phyloP scores from a whole-genome alignment of 37 sponge, comb jelly and placozoan genomes.

The Geodia barretti region DNA sequence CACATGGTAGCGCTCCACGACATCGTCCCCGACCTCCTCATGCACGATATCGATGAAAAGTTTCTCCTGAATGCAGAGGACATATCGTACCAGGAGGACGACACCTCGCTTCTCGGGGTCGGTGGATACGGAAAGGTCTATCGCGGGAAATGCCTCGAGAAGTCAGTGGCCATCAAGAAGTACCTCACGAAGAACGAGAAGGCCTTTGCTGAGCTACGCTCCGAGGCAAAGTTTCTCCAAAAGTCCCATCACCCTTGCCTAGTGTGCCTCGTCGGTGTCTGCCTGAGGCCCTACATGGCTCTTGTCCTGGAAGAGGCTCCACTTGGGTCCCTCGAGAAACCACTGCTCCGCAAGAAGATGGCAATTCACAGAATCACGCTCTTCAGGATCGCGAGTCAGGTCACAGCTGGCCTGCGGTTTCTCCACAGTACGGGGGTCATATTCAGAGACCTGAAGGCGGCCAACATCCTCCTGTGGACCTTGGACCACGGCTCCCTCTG shows the following conservation, averaged over 20 bases:
- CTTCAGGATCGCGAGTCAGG: conserved; percentile 79
- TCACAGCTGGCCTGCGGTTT: conserved; percentile 80
- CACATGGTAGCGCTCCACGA: conserved; percentile 62
- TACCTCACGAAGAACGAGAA: conserved; percentile 48
- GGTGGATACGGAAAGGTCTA: conserved; percentile 90
- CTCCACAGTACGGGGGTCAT: conserved; percentile 79
- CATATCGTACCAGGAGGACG: conserved; percentile 55
- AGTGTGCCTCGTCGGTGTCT: conserved; percentile 85
- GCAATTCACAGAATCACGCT: conserved; percentile 68
- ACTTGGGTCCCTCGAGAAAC: conserved; percentile 66
- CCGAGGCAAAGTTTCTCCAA: conserved; percentile 76
- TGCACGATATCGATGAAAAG: conserved; percentile 64
- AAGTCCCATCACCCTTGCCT: conserved; percentile 76
- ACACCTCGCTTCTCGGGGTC: conserved; percentile 66
- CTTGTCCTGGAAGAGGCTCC: conserved; percentile 94
- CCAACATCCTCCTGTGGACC: conserved; percentile 91
- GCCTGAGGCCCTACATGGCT: conserved; percentile 74
- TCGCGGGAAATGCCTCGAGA: conserved; percentile 57
- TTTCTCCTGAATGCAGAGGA: conserved; percentile 71
- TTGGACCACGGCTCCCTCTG: conserved; percentile 70
- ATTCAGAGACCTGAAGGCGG: conserved; percentile 89
- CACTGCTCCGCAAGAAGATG: conserved; percentile 54
- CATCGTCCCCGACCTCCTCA: conserved; percentile 87
- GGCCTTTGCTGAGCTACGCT: conserved; percentile 69
- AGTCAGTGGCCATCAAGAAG: conserved; percentile 83